Base-by-base conservation (phyloP, 2,888 invertebrate genomes). In the Morpho achilles region DNA sequence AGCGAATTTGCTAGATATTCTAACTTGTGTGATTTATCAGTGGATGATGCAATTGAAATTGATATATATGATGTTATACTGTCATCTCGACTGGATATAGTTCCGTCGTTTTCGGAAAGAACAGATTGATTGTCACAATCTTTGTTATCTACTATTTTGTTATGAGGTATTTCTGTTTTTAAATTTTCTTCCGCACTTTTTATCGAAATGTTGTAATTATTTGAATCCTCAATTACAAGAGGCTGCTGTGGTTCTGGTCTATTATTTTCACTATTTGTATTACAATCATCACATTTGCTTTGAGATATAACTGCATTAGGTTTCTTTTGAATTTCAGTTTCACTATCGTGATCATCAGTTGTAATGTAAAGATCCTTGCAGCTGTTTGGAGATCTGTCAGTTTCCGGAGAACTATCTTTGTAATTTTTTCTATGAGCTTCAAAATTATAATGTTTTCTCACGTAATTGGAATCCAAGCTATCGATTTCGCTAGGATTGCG, bases 401-500 rank as follows among this genome's bases (percentile, higher is more conserved):
- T 83, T 65, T 91, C 90, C 41, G 90, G 87, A 53, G 91, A 89
- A 67, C 88, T 87, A 59, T 87, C 88, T 72, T 90, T 91, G 64
- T 84, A 88, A 68, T 75, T 78, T 71, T 84, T 84, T 63, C 80
- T 75, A 67, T 91, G 86, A 43, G 86, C 88, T 68, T 91, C 91
- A 69, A 91, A 91, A 60, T 90, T 87, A 58, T 91, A 91, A 71
- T 92, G 90, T 75, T 91, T 92, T 68, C 92, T 86, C 47, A 92
- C 91, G 80, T 91, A 92, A 71, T 92, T 92, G 2, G 92, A 92
- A 76, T 92, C 92, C 68, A 92, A 79, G 74, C 92, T 92, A 69
- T 93, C 93, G 60, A 91, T 90, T 79, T 92, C 92, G 70, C 91
- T 91, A 44, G 88, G 91, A 64, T 91, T 91, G 16, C 88, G 84